Evolutionary conservation across 2,113 vertebrate species (phyloP), one percentile per base, ranked within the genome.

Genomic region (Chloebia gouldiae): DNA sequence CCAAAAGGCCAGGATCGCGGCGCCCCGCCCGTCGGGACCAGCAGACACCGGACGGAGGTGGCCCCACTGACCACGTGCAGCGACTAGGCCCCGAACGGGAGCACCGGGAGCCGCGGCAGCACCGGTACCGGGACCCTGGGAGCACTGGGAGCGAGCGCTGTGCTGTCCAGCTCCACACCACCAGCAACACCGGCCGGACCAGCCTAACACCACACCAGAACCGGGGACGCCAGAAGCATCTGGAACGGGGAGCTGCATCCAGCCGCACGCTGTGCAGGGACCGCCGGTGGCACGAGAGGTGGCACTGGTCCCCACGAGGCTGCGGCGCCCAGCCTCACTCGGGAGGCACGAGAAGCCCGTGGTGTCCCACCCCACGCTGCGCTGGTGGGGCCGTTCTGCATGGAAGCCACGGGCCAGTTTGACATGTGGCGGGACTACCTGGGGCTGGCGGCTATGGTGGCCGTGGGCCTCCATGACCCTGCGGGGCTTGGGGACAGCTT

Each of bases 191-290:
- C 7, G 56, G 16, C 56, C 2, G 16, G 6, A 35, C 2, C 21
- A 25, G 39, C 31, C 27, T 11, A 40, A 7, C 2, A 6, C 17
- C 68, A 6, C 21, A 2, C 12, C 10, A 2, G 10, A 24, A 7
- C 7, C 4, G 2, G 24, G 37, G 14, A 3, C 53, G 5, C 4
- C 54, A 4, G 15, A 1, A 60, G 4, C 47, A 10, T 0, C 28
- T 0, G 23, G 22, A 73, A 23, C 2, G 1, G 10, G 50, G 19
- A 73, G 42, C 23, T 40, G 4, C 23, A 1, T 19, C 15, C 40
- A 19, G 49, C 23, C 49, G 10, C 2, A 15, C 1, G 4, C 47
- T 3, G 3, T 1, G 21, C 1, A 0, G 21, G 19, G 14, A 59
- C 9, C 44, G 11, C 18, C 30, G 11, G 19, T 2, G 53, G 5